phyloP scores from a whole-genome alignment of 2,113 vertebrate species.

The Pelobates fuscus region DNA sequence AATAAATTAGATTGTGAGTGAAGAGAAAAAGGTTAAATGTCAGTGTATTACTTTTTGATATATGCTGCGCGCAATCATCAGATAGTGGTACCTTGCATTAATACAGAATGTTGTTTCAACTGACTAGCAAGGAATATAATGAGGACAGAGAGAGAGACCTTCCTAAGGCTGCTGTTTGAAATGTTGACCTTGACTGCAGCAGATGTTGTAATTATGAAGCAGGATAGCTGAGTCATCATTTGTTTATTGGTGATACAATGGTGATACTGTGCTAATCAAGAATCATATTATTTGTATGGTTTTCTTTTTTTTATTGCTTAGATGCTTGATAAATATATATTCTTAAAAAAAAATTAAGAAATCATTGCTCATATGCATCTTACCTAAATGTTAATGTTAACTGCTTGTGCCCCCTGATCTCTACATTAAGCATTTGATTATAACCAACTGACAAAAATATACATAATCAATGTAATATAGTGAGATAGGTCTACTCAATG shows the following conservation, averaged over 20 bases:
- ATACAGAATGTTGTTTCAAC: conserved; percentile 33
- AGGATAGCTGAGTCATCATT: conserved; percentile 27
- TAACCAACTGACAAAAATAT: too few species aligned
- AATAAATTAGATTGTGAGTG: conserved; percentile 14
- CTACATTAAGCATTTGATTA: too few species aligned
- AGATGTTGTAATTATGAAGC: conserved; percentile 22
- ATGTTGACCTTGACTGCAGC: conserved; percentile 32
- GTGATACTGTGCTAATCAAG: neutral
- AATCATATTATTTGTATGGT: neutral
- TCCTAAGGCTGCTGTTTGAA: conserved; percentile 19
- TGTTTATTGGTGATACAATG: neutral
- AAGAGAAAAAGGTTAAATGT: conserved; percentile 33
- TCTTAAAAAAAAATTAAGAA: too few species aligned
- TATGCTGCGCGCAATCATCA: conserved; percentile 9
- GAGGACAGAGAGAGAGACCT: conserved; percentile 23
- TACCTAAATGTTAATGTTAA: too few species aligned
- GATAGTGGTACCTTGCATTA: conserved; percentile 14
- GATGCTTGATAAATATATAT: too few species aligned
- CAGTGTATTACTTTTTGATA: conserved; percentile 34
- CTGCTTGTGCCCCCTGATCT: too few species aligned
- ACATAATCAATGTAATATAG: too few species aligned
- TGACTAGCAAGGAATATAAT: conserved; percentile 35
- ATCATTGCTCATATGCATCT: too few species aligned
- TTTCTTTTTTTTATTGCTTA: neutral
- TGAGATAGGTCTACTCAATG: too few species aligned